These are phyloP conservation scores for Chromis chromis DNA, from an alignment of 2,797 vertebrate genomes.

Conservation along the genomic window DNA sequence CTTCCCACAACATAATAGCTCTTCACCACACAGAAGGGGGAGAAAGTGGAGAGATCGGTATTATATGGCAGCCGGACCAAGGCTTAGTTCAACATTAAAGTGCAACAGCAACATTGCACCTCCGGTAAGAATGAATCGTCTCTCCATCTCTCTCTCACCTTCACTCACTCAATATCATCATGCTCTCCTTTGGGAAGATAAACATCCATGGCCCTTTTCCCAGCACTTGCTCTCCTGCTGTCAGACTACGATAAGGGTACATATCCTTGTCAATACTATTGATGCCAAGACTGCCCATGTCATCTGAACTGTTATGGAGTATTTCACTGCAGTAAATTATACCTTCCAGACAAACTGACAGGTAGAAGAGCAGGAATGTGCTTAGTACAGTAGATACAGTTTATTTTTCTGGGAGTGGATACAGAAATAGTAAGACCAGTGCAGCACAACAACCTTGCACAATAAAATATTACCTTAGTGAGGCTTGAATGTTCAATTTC, in stretches of 20 bases:
- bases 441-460: neutral
- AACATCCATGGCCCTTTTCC: slow-evolving; percentile 52
- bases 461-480: slow-evolving; percentile 8
- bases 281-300: slow-evolving; percentile 58
- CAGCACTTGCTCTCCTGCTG: slow-evolving; percentile 58
- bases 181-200: slow-evolving; percentile 62
- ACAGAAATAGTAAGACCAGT: neutral
- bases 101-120: slow-evolving; percentile 26
- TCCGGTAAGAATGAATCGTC: slow-evolving; percentile 32
- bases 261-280: slow-evolving; percentile 72
- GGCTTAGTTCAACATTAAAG: slow-evolving; percentile 33
- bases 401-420: slow-evolving; percentile 12
- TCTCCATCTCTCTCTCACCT: slow-evolving; percentile 18
- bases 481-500: neutral
- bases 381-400: slow-evolving; percentile 25
- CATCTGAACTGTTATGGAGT: slow-evolving; percentile 61
- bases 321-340: slow-evolving; percentile 64
- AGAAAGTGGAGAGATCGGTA: slow-evolving; percentile 36
- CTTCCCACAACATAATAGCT: slow-evolving; percentile 43
- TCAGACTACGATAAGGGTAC: slow-evolving; percentile 70
- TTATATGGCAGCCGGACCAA: slow-evolving; percentile 36
- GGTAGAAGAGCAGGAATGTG: slow-evolving; percentile 40
- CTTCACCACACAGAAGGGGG: slow-evolving; percentile 30
- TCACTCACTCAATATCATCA: slow-evolving; percentile 34
- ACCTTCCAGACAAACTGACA: slow-evolving; percentile 50